Evolutionary conservation across 1,140 invertebrate genomes (phyloP).

Genomic region (Brachionus plicatilis): DNA sequence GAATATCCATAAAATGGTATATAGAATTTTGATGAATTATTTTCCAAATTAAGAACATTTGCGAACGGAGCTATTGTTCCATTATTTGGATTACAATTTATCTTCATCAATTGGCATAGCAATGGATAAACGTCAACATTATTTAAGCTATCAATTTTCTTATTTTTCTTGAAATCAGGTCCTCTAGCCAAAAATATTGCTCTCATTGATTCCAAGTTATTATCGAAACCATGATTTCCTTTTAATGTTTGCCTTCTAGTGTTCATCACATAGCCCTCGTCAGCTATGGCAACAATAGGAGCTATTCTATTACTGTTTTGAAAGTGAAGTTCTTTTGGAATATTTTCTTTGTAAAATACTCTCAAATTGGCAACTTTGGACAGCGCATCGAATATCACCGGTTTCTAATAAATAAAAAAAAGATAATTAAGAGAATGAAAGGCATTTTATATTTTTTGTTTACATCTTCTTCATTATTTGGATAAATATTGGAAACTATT

Average conservation of each 20-base stretch:
- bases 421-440: neutral
- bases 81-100: constrained; percentile 26
- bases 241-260: neutral
- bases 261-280: constrained; percentile 26
- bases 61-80: neutral
- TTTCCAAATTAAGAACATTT: neutral
- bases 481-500: constrained; percentile 30
- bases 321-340: constrained; percentile 61
- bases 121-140: constrained; percentile 40
- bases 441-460: neutral
- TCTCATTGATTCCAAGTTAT: constrained; percentile 60
- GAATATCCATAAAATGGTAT: neutral
- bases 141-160: neutral
- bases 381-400: constrained; percentile 59
- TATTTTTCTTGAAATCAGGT: neutral
- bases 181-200: constrained; percentile 45
- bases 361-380: constrained; percentile 56
- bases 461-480: neutral
- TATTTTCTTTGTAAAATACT: constrained; percentile 61
- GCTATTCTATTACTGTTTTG: constrained; percentile 27
- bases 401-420: constrained; percentile 52
- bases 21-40: neutral
- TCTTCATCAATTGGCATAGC: neutral
- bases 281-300: constrained; percentile 31
- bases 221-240: constrained; percentile 56